phyloP scores from a whole-genome alignment of 2,797 vertebrate species.

The Cynodonichthys magdalenae region DNA sequence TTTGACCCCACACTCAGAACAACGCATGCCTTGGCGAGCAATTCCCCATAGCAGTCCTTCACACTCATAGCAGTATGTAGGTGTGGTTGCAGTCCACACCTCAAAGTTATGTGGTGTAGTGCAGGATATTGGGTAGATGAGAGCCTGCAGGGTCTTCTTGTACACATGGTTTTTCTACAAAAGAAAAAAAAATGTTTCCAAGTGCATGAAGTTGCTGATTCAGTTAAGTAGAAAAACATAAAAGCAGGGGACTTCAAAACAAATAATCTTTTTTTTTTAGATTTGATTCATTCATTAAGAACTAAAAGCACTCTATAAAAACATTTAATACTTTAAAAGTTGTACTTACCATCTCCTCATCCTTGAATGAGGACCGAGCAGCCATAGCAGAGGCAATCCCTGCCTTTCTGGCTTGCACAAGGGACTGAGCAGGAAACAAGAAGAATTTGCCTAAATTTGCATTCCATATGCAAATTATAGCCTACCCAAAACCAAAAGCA shows the following conservation, averaged over 20 bases:
- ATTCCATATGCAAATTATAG: constrained; percentile 13
- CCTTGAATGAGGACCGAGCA: constrained; percentile 94
- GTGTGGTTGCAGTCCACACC: constrained; percentile 95
- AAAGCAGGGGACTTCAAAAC: background rate
- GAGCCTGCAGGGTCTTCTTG: constrained; percentile 97
- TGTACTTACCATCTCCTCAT: constrained; percentile 94
- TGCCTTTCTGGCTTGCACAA: constrained; percentile 96
- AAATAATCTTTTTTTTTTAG: background rate
- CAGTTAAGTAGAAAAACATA: background rate
- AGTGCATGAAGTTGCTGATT: background rate
- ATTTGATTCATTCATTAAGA: background rate
- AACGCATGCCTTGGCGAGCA: constrained; percentile 97
- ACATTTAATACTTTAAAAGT: background rate
- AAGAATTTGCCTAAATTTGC: constrained; percentile 18
- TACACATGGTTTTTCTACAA: constrained; percentile 97
- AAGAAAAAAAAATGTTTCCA: background rate
- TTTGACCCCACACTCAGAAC: constrained; percentile 94
- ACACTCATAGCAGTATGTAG: constrained; percentile 98
- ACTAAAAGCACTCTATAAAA: constrained; percentile 1
- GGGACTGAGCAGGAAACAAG: constrained; percentile 80
- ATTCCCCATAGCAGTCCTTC: constrained; percentile 98
- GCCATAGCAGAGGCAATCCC: constrained; percentile 96
- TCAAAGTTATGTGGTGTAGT: constrained; percentile 98
- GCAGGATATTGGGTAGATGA: constrained; percentile 98
- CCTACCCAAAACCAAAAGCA: constrained; percentile 50